Evolutionary conservation across 2,888 invertebrate genomes (phyloP).

Genomic region (Agriopis leucophaearia): DNA sequence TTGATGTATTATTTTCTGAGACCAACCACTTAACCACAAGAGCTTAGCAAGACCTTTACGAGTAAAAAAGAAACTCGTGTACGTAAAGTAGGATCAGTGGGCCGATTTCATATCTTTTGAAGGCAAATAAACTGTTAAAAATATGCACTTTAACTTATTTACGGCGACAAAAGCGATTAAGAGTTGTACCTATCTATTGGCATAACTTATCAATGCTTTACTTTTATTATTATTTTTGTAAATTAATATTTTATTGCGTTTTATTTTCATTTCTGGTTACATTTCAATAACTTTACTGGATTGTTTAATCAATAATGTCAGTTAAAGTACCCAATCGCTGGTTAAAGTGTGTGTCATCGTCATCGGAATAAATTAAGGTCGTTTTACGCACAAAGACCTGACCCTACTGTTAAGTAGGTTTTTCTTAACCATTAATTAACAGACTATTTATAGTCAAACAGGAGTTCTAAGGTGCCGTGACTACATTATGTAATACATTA

Average conservation of each 20-base stretch:
- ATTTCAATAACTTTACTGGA: not conserved
- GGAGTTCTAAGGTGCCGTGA: not conserved
- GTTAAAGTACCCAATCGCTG: not conserved
- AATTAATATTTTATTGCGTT: constrained; percentile 13
- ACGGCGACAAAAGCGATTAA: constrained; percentile 57
- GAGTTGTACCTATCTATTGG: constrained; percentile 32
- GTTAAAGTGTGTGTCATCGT: not conserved
- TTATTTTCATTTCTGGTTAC: constrained; percentile 4
- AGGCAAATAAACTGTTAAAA: constrained; percentile 53
- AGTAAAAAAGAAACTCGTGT: constrained; percentile 33
- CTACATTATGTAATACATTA: constrained; percentile 18
- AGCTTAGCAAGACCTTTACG: constrained; percentile 15
- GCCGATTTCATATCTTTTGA: constrained; percentile 50
- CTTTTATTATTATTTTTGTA: constrained; percentile 25
- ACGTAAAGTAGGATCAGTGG: constrained; percentile 48
- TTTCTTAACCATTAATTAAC: not conserved
- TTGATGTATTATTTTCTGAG: constrained; percentile 21
- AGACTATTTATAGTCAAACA: not conserved
- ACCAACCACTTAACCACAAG: constrained; percentile 48
- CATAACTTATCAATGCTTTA: constrained; percentile 23
- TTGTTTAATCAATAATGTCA: not conserved
- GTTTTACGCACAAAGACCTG: not conserved
- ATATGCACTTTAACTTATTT: constrained; percentile 48
- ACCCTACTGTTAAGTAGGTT: not conserved
- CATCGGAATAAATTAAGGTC: not conserved